A percentile compares a stretch with the other conserved stretches of the same genome.
These are phyloP conservation scores for Gonioctena quinquepunctata DNA, from an alignment of 1,140 invertebrate species.

Conservation along the genomic window DNA sequence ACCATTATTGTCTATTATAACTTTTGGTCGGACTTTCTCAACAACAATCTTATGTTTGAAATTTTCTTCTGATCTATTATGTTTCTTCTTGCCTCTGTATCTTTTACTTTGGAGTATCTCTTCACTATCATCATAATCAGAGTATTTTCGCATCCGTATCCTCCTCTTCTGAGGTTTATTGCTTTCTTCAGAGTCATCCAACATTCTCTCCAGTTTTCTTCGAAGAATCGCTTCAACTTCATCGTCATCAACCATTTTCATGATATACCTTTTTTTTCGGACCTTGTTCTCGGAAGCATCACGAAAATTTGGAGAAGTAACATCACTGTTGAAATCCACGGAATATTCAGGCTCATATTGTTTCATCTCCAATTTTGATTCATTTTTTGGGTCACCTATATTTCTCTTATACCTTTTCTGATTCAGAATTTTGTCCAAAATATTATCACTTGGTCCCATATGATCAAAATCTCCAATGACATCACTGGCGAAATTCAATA, in stretches of 20 bases:
- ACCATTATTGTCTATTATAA: constrained; percentile 46
- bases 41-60: constrained; percentile 30
- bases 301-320: constrained; percentile 24
- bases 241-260: constrained; percentile 39
- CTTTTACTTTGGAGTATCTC: background rate
- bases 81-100: background rate
- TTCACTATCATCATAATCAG: background rate
- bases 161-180: background rate
- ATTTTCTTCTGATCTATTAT: constrained; percentile 16
- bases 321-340: background rate
- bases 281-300: constrained; percentile 1
- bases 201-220: constrained; percentile 25
- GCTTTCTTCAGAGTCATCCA: constrained; percentile 4
- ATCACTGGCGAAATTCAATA: constrained; percentile 34
- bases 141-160: background rate
- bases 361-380: background rate
- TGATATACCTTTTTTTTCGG: constrained; percentile 36
- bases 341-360: background rate
- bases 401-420: constrained; percentile 14
- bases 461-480: constrained; percentile 38
- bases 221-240: constrained; percentile 36
- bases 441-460: background rate
- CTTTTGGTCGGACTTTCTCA: constrained; percentile 35
- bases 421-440: background rate
- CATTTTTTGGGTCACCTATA: background rate